Base-by-base conservation (phyloP, 2,797 vertebrate genomes). In the Onychomys arenicola region DNA sequence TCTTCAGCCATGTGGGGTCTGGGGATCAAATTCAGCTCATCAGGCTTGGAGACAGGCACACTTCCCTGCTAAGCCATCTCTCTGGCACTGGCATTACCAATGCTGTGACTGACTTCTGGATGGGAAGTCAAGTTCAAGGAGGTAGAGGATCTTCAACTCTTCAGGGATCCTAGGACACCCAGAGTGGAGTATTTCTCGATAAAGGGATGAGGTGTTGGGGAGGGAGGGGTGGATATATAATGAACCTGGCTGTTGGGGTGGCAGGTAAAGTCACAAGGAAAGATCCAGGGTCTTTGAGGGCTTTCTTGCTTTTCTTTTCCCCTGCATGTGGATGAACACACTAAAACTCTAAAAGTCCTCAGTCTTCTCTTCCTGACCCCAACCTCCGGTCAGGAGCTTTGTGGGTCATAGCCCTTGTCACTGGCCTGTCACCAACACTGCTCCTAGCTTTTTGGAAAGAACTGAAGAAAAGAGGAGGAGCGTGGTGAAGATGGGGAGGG, bases 351-450 rank as follows among this genome's bases (percentile, higher is more conserved):
- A 32, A 21, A 90, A 80, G 71, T 63, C 55, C 52, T 65, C 37
- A 37, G 43, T 40, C 40, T 82, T 77, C 34, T 84, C 75, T 37
- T 69, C 29, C 86, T 91, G 92, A 89, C 75, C 65, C 84, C 88
- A 75, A 87, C 89, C 85, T 92, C 84, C 57, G 59, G n/a, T 67
- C 16, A 37, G 84, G 49, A 75, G n/a, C 76, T 94, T 37, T 63
- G 12, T n/a, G 76, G 46, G 59, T 6, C 46, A 55, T 9, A 34
- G 14, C n/a, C 7, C 11, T 23, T 69, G 49, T 81, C 32, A 21
- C 1, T 14, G 34, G 23, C 34, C 49, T 61, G 29, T 11, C 55
- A 12, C n/a, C 19, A 29, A 40, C 14, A n/a, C 43, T 23, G 9
- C 57, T 14, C 73, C n/a, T 29, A 43, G 16, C 69, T 52, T 71